Evolutionary conservation across 2,797 vertebrate genomes (phyloP), one percentile per base, ranked within the genome.

Genomic region (Holocentrus rufus): DNA sequence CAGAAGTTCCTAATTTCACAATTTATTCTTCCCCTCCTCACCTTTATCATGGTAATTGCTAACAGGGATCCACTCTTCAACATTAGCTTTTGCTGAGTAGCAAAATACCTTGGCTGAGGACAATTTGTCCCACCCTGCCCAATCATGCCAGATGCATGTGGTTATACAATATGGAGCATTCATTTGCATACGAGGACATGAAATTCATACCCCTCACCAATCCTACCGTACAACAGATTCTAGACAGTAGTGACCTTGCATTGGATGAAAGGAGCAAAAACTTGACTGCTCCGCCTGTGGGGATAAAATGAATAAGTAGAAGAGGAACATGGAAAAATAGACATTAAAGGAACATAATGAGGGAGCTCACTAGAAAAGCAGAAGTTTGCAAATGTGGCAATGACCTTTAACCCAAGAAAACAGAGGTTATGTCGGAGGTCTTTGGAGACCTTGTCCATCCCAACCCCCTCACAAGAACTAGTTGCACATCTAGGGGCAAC

Each of bases 51-150:
- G 85, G 77, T 92, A 91, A 92, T 92, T 84, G 76, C 72, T 82
- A 86, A 74, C 82, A 72, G 27, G 25, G 75, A 68, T 85, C 57
- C 76, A 74, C 84, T 87, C 80, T 86, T 88, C 72, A 86, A 85
- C 80, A 72, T 85, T 86, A 85, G 88, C 85, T 93, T 93, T 90
- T 93, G 92, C 93, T 93, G 93, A 94, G 87, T 92, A 82, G 90
- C 84, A 87, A 90, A 92, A 92, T 68, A 80, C 82, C 85, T 85
- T 68, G 79, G 90, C 87, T 57, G 79, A 82, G 85, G 90, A 92
- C 85, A 80, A 86, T 91, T 91, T 91, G 88, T 90, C 90, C 87
- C 84, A 79, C 83, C 65, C 86, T 83, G 86, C 81, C 89, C 89
- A 90, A 89, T 91, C 89, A 85, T 82, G 81, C 87, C 89, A 91